A percentile compares a stretch with the other conserved stretches of the same genome.
These are phyloP conservation scores for Helicorthomorpha holstii DNA, from an alignment of 1,140 invertebrate species.

Conservation along the genomic window DNA sequence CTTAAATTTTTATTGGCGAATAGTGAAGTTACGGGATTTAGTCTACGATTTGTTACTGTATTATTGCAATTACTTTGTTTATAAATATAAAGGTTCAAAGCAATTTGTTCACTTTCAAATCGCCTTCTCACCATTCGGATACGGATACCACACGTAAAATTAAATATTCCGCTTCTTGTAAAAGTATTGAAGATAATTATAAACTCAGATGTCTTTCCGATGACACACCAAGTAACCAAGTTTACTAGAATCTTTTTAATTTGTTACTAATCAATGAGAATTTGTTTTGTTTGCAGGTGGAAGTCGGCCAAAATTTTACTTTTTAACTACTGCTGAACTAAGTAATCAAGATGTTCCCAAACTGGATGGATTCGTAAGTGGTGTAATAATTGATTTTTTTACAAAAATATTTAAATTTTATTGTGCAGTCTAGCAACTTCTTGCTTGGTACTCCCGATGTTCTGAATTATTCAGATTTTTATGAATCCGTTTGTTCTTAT, in stretches of 20 bases:
- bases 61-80: neutral
- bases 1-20: neutral
- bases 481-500: constrained; percentile 69
- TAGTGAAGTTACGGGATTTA: too few species aligned
- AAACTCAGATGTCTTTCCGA: constrained; percentile 50
- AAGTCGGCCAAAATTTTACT: constrained; percentile 72
- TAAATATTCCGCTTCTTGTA: constrained; percentile 54
- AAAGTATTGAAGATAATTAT: constrained; percentile 62
- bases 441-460: constrained; percentile 76
- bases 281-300: neutral
- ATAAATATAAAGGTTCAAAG: constrained; percentile 47
- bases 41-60: neutral
- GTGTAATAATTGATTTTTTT: constrained; percentile 4
- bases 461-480: constrained; percentile 67
- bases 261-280: constrained; percentile 13
- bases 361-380: constrained; percentile 62
- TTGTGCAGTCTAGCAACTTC: constrained; percentile 64
- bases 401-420: constrained; percentile 5
- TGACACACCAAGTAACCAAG: constrained; percentile 35
- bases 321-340: constrained; percentile 52
- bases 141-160: constrained; percentile 34
- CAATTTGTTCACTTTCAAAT: constrained; percentile 54
- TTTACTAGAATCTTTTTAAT: neutral
- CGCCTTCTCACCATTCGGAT: constrained; percentile 14
- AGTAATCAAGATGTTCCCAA: constrained; percentile 69